Evolutionary conservation across 2,113 vertebrate species (phyloP).

Genomic region (Perca fluviatilis): DNA sequence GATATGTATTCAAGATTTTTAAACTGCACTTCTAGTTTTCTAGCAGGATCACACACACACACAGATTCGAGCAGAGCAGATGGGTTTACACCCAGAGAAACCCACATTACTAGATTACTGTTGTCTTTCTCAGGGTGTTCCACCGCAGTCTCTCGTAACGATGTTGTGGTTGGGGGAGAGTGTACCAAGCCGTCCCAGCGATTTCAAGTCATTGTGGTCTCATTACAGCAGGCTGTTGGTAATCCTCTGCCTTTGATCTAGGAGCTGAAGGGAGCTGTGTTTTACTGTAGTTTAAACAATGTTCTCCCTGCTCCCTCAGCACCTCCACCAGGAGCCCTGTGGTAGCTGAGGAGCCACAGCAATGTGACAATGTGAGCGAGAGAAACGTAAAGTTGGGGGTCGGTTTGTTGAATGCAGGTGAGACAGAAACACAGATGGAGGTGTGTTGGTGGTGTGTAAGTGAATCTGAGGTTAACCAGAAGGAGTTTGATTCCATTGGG

Average conservation of each 20-base stretch:
- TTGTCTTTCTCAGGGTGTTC: slow-evolving; percentile 73
- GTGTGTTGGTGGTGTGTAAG: slow-evolving; percentile 21
- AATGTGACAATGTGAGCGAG: not conserved
- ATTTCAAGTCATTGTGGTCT: slow-evolving; percentile 72
- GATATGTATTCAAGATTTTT: slow-evolving; percentile 10
- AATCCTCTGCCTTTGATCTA: slow-evolving; percentile 78
- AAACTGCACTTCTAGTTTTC: not conserved
- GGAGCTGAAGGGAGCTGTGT: slow-evolving; percentile 73
- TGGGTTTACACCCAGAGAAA: slow-evolving; percentile 69
- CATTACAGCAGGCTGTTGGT: slow-evolving; percentile 81
- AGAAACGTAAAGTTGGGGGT: not conserved
- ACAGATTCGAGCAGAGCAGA: slow-evolving; percentile 32
- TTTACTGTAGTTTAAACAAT: slow-evolving; percentile 74
- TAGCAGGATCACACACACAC: slow-evolving; percentile 5
- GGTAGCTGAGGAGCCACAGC: slow-evolving; percentile 53
- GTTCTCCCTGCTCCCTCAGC: slow-evolving; percentile 66
- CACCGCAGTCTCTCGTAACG: slow-evolving; percentile 44
- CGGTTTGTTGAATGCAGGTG: slow-evolving; percentile 34
- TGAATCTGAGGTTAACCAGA: slow-evolving; percentile 46
- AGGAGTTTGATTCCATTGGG: not conserved
- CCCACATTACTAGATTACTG: slow-evolving; percentile 79
- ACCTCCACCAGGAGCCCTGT: slow-evolving; percentile 69
- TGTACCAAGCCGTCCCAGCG: slow-evolving; percentile 54
- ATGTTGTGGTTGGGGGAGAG: slow-evolving; percentile 57
- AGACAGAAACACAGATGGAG: not conserved